Base-by-base conservation (phyloP, 2,113 vertebrate species). In the Acrocephalus kingi region DNA sequence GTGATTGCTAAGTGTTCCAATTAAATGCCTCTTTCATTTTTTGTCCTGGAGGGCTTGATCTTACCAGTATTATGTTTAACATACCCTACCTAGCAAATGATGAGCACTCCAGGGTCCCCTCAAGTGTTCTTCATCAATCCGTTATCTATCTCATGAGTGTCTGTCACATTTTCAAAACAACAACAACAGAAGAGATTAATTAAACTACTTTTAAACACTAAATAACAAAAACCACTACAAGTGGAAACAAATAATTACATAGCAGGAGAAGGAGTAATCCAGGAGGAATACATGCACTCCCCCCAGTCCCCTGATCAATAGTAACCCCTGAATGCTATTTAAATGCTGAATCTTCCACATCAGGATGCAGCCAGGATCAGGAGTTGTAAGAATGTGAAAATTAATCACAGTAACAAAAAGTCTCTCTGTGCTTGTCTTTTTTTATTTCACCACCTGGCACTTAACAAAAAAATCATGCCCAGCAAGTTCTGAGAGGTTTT, bases 1-100 rank as follows among this genome's bases (percentile, higher is more conserved):
- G 97, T 98, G 98, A 98, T 98, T 98, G 98, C 98, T 98, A 98
- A 98, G 97, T 98, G 98, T 98, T 98, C 97, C 98, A 98, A 98
- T 98, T 98, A 98, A 98, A 98, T 97, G 98, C 97, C 93, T 98
- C 97, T 97, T 97, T 97, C 95, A 90, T 98, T 97, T 98, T 97
- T 97, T 97, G 97, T 98, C 98, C 98, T 98, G 96, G 96, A 98
- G 98, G 98, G 98, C 97, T 98, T 97, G 97, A 97, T 98, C 97
- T 94, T 96, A 85, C 96, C 96, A 87, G 69, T 97, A 95, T 96
- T 95, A 66, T 89, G 97, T 95, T 95, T 96, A 94, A 95, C 94
- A 82, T 86, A 93, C 84, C 93, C 97, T 94, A 92, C 97, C 96
- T 97, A 87, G 35, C 91, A 74, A 63, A 89, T 94, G 63, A 95